These are phyloP conservation scores for Porphyrio hochstetteri DNA, from an alignment of 2,113 vertebrate species.

Conservation along the genomic window DNA sequence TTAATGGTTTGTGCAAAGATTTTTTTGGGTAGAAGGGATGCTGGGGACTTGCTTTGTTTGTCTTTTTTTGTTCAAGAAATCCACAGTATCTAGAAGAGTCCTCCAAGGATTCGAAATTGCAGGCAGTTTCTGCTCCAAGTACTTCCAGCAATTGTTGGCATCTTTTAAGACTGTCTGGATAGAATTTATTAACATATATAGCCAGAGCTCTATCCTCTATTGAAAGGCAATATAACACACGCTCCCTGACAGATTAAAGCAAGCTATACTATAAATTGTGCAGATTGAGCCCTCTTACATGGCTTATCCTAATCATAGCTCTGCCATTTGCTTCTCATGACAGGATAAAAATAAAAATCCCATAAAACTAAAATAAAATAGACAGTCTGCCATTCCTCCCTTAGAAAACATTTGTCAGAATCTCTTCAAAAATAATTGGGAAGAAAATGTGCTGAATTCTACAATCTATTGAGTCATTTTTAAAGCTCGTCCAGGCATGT, in stretches of 20 bases:
- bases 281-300: conserved; percentile 51
- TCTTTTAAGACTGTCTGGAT: conserved; percentile 41
- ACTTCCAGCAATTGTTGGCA: conserved; percentile 44
- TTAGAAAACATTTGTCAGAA: conserved; percentile 71
- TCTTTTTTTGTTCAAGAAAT: background rate
- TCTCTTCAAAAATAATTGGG: conserved; percentile 76
- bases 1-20: background rate
- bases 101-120: background rate
- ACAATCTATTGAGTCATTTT: conserved; percentile 59
- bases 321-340: conserved; percentile 67
- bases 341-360: conserved; percentile 72
- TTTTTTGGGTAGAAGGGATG: background rate
- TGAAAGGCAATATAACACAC: conserved; percentile 43
- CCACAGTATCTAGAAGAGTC: background rate
- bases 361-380: conserved; percentile 74
- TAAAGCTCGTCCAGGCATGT: conserved; percentile 38
- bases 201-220: conserved; percentile 34
- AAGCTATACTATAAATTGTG: conserved; percentile 60
- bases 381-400: conserved; percentile 63
- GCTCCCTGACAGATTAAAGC: conserved; percentile 64
- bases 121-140: conserved; percentile 24
- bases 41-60: background rate
- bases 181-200: conserved; percentile 65
- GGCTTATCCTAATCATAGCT: conserved; percentile 63
- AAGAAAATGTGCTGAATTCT: conserved; percentile 68